Conservation (phyloP, 2,797 vertebrate genomes). For the Hypotaenidia okinawae region DNA sequence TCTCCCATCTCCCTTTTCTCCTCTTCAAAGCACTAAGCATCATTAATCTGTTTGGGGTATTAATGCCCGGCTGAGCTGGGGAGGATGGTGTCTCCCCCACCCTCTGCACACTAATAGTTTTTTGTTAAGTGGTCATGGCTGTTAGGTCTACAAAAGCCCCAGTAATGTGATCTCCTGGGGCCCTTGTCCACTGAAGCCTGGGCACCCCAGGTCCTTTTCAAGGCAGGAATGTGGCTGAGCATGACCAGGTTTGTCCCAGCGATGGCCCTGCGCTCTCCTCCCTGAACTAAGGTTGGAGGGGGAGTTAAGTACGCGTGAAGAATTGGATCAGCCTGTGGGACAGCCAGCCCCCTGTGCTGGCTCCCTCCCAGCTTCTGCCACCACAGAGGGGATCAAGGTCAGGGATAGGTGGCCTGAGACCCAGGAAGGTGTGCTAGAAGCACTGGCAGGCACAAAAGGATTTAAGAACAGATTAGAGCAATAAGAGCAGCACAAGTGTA, state of each 20-base stretch:
- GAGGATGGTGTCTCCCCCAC: not conserved
- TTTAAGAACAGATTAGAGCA: not conserved
- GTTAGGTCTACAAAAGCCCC: constrained; percentile 56
- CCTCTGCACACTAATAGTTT: constrained; percentile 39
- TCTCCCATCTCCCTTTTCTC: constrained; percentile 50
- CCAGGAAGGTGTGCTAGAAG: not conserved
- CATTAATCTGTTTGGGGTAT: constrained; percentile 57
- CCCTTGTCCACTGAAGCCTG: not conserved
- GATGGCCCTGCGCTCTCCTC: not conserved
- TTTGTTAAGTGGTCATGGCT: not conserved
- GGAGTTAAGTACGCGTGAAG: not conserved
- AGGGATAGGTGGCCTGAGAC: not conserved
- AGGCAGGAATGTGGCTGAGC: constrained; percentile 9
- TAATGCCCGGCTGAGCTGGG: constrained; percentile 23
- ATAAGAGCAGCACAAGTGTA: not conserved
- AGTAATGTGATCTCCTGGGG: constrained; percentile 54
- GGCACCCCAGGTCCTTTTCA: not conserved
- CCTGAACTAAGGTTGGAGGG: not conserved
- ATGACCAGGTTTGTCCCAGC: not conserved
- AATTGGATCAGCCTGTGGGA: not conserved
- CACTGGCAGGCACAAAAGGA: not conserved
- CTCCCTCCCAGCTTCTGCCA: not conserved
- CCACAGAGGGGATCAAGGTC: not conserved
- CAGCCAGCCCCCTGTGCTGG: not conserved
- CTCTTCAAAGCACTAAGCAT: constrained; percentile 33